These are phyloP conservation scores for Calonectris borealis DNA, from an alignment of 2,113 vertebrate genomes.

Conservation along the genomic window DNA sequence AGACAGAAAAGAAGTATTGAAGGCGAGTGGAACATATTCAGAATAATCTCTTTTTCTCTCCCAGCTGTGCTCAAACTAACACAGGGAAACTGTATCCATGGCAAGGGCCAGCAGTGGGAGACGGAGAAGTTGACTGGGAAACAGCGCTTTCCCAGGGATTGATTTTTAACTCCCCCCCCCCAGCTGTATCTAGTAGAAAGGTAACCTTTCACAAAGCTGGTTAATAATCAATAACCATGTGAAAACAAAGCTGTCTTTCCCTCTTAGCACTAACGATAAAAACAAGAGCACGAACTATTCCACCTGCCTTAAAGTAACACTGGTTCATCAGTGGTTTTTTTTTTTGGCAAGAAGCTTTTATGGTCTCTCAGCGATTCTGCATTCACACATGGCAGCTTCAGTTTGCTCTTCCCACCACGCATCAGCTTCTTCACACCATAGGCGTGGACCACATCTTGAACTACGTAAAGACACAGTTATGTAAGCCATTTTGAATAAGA, in stretches of 20 bases:
- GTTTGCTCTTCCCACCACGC: not conserved
- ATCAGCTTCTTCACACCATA: not conserved
- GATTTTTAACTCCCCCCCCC: constrained; percentile 62
- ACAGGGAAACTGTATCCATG: not conserved
- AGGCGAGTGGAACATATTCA: not conserved
- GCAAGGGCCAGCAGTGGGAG: not conserved
- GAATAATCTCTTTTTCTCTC: not conserved
- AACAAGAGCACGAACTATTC: constrained; percentile 33
- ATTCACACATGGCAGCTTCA: not conserved
- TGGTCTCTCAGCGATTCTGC: not conserved
- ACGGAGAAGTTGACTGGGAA: constrained; percentile 43
- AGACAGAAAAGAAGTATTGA: not conserved
- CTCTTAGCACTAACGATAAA: constrained; percentile 54
- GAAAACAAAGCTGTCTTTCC: constrained; percentile 71
- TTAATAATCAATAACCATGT: constrained; percentile 82
- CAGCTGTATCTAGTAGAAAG: constrained; percentile 57
- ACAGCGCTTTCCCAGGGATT: constrained; percentile 63
- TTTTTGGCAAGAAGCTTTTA: not conserved
- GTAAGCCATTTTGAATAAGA: not conserved
- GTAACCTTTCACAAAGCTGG: constrained; percentile 71
- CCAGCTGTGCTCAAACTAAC: not conserved
- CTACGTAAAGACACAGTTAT: not conserved
- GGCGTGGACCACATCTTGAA: not conserved
- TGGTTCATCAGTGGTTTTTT: not conserved
- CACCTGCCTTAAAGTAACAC: constrained; percentile 30